These are phyloP conservation scores for Drosophila subobscura DNA, from an alignment of 1,140 invertebrate genomes.

Conservation along the genomic window DNA sequence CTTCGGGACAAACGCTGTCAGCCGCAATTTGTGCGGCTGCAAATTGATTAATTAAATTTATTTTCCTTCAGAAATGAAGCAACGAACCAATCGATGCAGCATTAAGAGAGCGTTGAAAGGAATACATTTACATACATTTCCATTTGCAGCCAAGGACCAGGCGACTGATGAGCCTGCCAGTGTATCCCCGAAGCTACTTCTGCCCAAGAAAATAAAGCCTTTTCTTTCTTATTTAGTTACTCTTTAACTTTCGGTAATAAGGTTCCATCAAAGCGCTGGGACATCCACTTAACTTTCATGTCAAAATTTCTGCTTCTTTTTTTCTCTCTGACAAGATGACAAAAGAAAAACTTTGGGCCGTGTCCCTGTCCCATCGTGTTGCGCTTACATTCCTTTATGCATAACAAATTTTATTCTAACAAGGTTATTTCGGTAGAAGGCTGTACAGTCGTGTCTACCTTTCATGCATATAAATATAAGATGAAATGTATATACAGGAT, in stretches of 20 bases:
- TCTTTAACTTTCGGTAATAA: conserved; percentile 4
- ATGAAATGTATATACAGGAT: conserved; percentile 27
- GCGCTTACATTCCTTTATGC: conserved; percentile 26
- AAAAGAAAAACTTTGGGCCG: conserved; percentile 32
- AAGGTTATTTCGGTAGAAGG: conserved; percentile 32
- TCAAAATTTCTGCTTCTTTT: conserved; percentile 22
- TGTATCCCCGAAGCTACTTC: too few relatives aligned
- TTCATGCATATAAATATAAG: conserved; percentile 46
- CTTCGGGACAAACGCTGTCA: conserved; percentile 62
- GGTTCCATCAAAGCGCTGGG: not conserved
- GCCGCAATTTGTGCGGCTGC: conserved; percentile 40
- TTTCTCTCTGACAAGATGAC: conserved; percentile 25
- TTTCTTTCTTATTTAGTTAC: too few relatives aligned
- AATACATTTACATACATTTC: too few relatives aligned
- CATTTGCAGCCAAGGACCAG: too few relatives aligned
- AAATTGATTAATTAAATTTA: conserved; percentile 64
- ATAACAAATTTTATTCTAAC: conserved; percentile 41
- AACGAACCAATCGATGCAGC: too few relatives aligned
- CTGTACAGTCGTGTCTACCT: conserved; percentile 32
- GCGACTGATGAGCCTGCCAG: too few relatives aligned
- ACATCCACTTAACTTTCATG: conserved; percentile 24
- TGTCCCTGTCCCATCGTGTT: not conserved
- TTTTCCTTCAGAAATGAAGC: too few relatives aligned
- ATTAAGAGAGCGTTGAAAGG: too few relatives aligned
- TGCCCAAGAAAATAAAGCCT: too few relatives aligned